phyloP scores from a whole-genome alignment of 2,888 invertebrate species.

The Acronicta aceris region DNA sequence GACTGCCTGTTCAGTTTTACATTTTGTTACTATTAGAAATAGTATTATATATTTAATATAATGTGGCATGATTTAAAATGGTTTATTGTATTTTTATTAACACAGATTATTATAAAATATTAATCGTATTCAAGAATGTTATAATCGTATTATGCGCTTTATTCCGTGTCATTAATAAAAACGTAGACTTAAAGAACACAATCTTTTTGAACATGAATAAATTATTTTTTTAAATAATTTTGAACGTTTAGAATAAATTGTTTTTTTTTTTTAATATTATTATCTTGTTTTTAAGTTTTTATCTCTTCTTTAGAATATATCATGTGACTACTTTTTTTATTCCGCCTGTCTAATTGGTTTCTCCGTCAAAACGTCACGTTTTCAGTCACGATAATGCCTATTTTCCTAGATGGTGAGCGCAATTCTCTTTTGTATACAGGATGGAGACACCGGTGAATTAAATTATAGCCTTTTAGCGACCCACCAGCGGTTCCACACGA shows the following conservation, averaged over 20 bases:
- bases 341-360: no score
- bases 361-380: background rate
- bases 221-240: no score
- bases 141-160: background rate
- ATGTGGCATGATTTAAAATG: background rate
- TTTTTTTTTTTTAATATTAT: background rate
- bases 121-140: background rate
- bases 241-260: background rate
- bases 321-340: no score
- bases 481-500: no score
- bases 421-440: background rate
- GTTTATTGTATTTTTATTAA: background rate
- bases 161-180: background rate
- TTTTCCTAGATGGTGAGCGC: no score
- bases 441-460: no score
- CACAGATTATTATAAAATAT: background rate
- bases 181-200: background rate
- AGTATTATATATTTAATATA: no score
- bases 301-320: background rate
- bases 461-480: no score
- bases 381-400: background rate
- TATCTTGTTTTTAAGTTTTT: background rate
- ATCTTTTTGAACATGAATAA: no score
- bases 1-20: background rate
- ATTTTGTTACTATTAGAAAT: constrained; percentile 1